Conservation (phyloP, 2,797 vertebrate genomes). For the Anabacerthia variegaticeps region DNA sequence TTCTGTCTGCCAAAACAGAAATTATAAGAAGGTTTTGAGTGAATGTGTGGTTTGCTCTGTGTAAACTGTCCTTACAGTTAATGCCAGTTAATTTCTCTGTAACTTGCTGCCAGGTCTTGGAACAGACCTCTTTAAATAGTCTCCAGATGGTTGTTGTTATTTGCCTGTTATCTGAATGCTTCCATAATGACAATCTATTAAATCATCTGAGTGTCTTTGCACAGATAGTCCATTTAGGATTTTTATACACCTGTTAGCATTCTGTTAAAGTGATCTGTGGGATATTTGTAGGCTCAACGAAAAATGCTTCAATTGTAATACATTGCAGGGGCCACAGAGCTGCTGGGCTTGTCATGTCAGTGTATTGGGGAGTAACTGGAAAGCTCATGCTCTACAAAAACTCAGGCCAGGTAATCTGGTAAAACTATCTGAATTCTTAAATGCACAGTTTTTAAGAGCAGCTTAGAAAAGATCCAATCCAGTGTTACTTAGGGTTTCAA, state of each 20-base stretch:
- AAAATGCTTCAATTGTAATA: neutral
- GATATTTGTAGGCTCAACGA: neutral
- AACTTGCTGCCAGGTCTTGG: neutral
- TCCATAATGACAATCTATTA: neutral
- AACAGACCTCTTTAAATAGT: neutral
- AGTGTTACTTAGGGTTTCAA: neutral
- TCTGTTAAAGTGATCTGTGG: neutral
- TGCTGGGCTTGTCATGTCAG: neutral
- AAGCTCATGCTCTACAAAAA: neutral
- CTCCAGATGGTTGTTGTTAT: slow-evolving; percentile 10
- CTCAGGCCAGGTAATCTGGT: neutral
- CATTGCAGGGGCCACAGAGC: neutral
- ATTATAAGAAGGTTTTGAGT: neutral
- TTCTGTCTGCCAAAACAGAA: neutral
- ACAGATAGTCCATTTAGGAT: neutral
- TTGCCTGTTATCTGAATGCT: neutral
- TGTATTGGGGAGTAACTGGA: neutral
- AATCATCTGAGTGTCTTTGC: neutral
- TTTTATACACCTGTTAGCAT: neutral
- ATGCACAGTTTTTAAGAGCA: neutral
- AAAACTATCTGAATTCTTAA: neutral
- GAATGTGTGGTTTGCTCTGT: neutral
- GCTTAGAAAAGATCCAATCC: neutral
- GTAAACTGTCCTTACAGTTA: neutral
- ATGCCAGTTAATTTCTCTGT: neutral